Base-by-base conservation (phyloP, 2,888 invertebrate species). In the Spodoptera littoralis region DNA sequence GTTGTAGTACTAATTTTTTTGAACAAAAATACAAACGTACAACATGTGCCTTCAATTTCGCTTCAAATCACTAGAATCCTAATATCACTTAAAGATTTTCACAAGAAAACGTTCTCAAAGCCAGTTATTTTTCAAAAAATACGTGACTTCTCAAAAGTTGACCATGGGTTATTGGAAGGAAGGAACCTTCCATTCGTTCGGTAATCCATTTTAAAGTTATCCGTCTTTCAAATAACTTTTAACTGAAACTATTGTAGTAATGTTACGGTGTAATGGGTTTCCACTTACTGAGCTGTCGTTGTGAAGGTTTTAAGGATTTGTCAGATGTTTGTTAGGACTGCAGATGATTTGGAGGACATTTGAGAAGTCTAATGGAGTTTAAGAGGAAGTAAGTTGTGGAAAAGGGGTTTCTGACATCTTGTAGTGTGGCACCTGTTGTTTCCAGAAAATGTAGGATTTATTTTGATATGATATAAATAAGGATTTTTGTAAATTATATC, bases 171-270 rank as follows among this genome's bases (percentile, higher is more conserved):
- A 59, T 53, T 24, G 45, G 27, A 49, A 48, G 45, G 27, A 49
- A 48, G 42, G 48, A 8, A 2, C 47, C 36, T 51, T 72, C 46
- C 45, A 48, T 36, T 63, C 41, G 60, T 54, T 54, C 67, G 47
- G 73, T 63, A 73, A 73, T 67, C 44, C 60, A 43, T 63, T 73
- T 67, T 58, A 60, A 73, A 73, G 60, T 77, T 67, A 67, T 67
- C 54, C 68, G 63, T 73, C 73, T 76, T 66, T 62, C 62, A 72
- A 57, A 24, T 22, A 62, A 73, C 59, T 76, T 55, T 58, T 56
- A 45, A 52, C 51, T 52, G 43, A 44, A 52, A 42, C 18, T 56
- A 44, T 56, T 69, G 27, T 49, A 22, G 52, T 43, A 43, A 42
- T 47, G 41, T 49, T 42, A 47, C 41, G 22, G 36, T 36, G 36